Evolutionary conservation across 2,797 vertebrate genomes (phyloP).

Genomic region (Syngnathus acus): DNA sequence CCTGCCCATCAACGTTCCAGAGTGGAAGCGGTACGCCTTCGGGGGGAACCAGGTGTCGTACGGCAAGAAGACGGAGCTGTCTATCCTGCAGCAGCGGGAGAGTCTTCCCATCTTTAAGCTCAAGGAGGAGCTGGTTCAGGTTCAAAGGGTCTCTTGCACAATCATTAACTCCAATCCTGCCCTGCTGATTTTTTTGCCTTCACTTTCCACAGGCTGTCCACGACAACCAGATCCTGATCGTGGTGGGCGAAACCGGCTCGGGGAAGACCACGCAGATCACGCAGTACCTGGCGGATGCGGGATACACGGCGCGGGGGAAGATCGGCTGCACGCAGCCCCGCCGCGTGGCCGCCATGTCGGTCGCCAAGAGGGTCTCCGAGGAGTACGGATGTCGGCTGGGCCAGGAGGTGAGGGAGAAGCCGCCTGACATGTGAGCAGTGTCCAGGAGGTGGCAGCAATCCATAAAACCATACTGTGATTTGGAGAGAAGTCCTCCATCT

Average conservation of each 20-base stretch:
- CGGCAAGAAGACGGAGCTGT: constrained; percentile 93
- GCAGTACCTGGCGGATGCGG: constrained; percentile 94
- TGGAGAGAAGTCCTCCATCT: no score
- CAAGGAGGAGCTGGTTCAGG: constrained; percentile 96
- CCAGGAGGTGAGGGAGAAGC: constrained; percentile 75
- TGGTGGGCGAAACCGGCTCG: constrained; percentile 97
- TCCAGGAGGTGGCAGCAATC: background rate
- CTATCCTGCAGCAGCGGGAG: constrained; percentile 95
- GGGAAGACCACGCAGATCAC: constrained; percentile 98
- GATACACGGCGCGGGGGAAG: constrained; percentile 91
- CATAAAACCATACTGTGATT: no score
- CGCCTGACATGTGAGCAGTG: background rate
- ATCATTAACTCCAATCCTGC: background rate
- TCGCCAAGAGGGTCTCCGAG: constrained; percentile 95
- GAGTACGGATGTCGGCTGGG: constrained; percentile 96
- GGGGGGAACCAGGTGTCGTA: constrained; percentile 98
- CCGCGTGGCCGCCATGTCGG: constrained; percentile 96
- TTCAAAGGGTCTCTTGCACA: constrained; percentile 24
- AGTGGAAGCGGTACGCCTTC: constrained; percentile 98
- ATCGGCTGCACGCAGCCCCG: constrained; percentile 96
- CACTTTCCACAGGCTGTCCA: constrained; percentile 80
- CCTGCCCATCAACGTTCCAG: constrained; percentile 96
- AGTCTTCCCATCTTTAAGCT: constrained; percentile 95
- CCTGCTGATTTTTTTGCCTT: background rate
- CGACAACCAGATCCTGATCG: constrained; percentile 97